phyloP scores from a whole-genome alignment of 2,113 vertebrate species.

The Odocoileus virginianus region DNA sequence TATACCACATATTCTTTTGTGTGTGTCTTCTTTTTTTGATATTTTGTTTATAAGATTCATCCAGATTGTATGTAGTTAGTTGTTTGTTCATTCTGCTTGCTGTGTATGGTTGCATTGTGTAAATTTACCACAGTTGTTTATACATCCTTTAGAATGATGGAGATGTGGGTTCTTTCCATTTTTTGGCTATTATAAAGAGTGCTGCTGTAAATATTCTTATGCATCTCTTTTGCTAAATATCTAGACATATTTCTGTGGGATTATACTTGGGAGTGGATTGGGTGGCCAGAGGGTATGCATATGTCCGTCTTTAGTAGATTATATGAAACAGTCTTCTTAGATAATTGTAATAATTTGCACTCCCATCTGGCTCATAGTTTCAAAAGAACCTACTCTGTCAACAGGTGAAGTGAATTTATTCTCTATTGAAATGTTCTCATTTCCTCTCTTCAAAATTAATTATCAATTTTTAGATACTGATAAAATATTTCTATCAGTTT shows the following conservation, averaged over 20 bases:
- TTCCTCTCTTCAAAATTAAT: neutral
- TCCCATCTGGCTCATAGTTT: neutral
- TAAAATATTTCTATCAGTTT: neutral
- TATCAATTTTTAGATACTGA: neutral
- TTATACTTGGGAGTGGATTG: neutral
- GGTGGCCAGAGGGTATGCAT: neutral
- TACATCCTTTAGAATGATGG: neutral
- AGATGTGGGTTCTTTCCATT: neutral
- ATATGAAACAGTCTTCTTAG: neutral
- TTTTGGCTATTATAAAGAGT: neutral
- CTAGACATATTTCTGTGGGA: neutral
- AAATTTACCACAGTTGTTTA: neutral
- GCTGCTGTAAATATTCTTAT: neutral
- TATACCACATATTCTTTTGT: neutral
- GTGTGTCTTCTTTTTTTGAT: neutral
- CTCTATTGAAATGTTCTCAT: neutral
- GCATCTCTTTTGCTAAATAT: neutral
- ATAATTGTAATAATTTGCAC: neutral
- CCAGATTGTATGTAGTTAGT: neutral
- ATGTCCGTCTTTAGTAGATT: neutral
- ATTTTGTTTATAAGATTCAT: neutral
- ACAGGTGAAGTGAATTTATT: neutral
- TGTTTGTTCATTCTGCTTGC: neutral
- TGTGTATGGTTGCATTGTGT: neutral
- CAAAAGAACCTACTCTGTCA: neutral